Evolutionary conservation across 2,797 vertebrate genomes (phyloP).

Genomic region (Cynopterus sphinx): DNA sequence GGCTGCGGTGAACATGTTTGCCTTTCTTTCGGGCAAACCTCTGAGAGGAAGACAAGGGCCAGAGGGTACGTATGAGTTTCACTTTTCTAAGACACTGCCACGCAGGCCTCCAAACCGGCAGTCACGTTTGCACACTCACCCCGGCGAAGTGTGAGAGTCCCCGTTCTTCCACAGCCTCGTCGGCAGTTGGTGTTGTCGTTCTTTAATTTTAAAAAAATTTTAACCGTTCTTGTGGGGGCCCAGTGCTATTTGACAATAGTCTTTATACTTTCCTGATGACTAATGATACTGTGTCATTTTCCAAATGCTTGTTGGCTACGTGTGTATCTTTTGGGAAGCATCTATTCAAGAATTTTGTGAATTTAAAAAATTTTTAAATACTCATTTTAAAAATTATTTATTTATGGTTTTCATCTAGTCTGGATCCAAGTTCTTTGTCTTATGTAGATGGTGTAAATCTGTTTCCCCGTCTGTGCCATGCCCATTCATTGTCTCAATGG

Average conservation of each 20-base stretch:
- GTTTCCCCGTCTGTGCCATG: not conserved
- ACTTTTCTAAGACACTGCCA: not conserved
- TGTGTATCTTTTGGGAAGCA: not conserved
- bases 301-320: not conserved
- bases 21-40: not conserved
- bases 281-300: not conserved
- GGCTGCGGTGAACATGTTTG: not conserved
- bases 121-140: not conserved
- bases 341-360: not conserved
- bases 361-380: not conserved
- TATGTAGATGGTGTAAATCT: not conserved
- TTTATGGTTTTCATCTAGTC: not conserved
- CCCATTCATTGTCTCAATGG: not conserved
- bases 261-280: not conserved
- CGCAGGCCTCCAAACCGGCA: not conserved
- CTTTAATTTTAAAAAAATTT: not conserved
- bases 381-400: not conserved
- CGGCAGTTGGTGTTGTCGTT: not conserved
- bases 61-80: not conserved
- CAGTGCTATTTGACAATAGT: not conserved
- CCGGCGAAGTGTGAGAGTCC: not conserved
- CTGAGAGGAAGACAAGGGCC: not conserved
- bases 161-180: not conserved
- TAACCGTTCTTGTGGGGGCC: not conserved
- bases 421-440: not conserved